These are phyloP conservation scores for Stylophora pistillata DNA, from an alignment of 64 coral and sea anemone species.

Conservation along the genomic window DNA sequence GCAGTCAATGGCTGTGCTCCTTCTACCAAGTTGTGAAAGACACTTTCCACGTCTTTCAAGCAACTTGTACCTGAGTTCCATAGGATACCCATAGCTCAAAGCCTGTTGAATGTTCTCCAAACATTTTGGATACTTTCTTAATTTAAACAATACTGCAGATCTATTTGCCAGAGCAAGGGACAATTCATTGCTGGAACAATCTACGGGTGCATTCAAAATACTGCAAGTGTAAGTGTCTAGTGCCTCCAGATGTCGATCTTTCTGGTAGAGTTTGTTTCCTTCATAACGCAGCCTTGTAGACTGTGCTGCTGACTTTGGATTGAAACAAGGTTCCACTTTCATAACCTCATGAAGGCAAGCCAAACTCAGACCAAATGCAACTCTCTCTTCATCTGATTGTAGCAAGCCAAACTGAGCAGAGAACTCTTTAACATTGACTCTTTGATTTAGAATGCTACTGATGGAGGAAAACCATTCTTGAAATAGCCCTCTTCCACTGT, in stretches of 20 bases:
- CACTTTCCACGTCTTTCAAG: slow-evolving; percentile 89
- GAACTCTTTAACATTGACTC: slow-evolving; percentile 6
- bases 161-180: slow-evolving; percentile 90
- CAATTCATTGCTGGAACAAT: slow-evolving; percentile 42
- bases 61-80: slow-evolving; percentile 73
- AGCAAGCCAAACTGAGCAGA: slow-evolving; percentile 58
- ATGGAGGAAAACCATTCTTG: slow-evolving; percentile 39
- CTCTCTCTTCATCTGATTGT: slow-evolving; percentile 71
- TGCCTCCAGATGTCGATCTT: slow-evolving; percentile 61
- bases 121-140: slow-evolving; percentile 56
- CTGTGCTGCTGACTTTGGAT: slow-evolving; percentile 49
- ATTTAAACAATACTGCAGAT: slow-evolving; percentile 77
- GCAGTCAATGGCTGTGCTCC: slow-evolving; percentile 30
- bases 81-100: slow-evolving; percentile 57
- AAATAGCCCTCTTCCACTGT: background rate
- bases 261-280: slow-evolving; percentile 83
- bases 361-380: slow-evolving; percentile 62
- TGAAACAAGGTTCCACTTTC: slow-evolving; percentile 39
- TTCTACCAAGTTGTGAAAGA: slow-evolving; percentile 23
- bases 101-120: slow-evolving; percentile 73
- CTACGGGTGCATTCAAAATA: slow-evolving; percentile 59
- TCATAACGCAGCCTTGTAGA: slow-evolving; percentile 65
- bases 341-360: slow-evolving; percentile 58
- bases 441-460: slow-evolving; percentile 9
- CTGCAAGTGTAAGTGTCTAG: slow-evolving; percentile 68